Base-by-base conservation (phyloP, 1,140 invertebrate genomes). In the Leptinotarsa defecta region DNA sequence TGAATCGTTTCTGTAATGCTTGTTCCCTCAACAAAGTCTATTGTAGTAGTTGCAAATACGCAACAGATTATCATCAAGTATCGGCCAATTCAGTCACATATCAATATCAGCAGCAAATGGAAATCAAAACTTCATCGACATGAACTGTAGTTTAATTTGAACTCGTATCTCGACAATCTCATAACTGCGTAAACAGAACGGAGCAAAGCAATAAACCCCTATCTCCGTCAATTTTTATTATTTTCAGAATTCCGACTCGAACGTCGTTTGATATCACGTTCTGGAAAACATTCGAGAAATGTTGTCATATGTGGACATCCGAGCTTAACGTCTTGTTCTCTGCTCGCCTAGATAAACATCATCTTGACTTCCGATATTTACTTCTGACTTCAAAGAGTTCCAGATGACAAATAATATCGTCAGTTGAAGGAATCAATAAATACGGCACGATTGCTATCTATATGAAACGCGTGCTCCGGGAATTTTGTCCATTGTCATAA, bases 381-480 rank as follows among this genome's bases (percentile, higher is more conserved):
- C 24, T 68, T 68, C 65, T 13, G 65, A 68, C 65, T 68, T 68
- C 65, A 68, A 68, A 68, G 65, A 68, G 65, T 68, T 57, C 52
- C 15, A 57, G 52, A 15, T 15, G 13, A 19, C 52, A 57, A 15
- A 57, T 57, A 57, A 57, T 57, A 57, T 57, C 52, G 17, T 15
- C 52, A 19, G 52, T 19, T 13, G 52, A 19, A 15, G 15, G 52
- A 57, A 57, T 57, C 52, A 57, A 57, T 57, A 57, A 57, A 57
- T 57, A 57, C n/a, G 6, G 52, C 52, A 57, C 15, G 52, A 57
- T n/a, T 15, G 64, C 72, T 74, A 49, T 62, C 72, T 74, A 49
- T 67, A 67, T 67, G 64, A 63, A 74, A 63, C 72, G 67, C 72
- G 72, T 74, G 72, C 48, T 67, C 19, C 63, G 22, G 72, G 72